These are phyloP conservation scores for Megastigmus dorsalis DNA, from an alignment of 2,888 invertebrate genomes.

Conservation along the genomic window DNA sequence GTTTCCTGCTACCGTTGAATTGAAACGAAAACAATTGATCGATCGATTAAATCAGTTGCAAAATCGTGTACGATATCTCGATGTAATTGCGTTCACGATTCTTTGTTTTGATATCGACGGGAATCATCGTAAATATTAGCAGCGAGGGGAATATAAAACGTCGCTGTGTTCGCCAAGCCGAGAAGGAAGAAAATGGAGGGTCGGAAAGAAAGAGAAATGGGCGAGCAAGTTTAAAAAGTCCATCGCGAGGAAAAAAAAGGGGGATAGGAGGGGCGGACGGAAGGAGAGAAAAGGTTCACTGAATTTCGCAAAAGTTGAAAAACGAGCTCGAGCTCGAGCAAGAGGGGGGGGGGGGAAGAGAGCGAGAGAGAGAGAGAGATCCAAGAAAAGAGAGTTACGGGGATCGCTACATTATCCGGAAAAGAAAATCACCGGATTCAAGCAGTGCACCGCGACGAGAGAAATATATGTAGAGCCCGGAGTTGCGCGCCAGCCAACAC, in stretches of 20 bases:
- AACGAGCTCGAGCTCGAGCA: conserved; percentile 29
- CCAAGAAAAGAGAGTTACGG: conserved; percentile 6
- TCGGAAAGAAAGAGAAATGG: conserved; percentile 8
- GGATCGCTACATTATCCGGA: conserved; percentile 51
- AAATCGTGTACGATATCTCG: too few relatives aligned
- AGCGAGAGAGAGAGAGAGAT: background rate
- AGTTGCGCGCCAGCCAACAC: background rate
- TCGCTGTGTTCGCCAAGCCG: background rate
- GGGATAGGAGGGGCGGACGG: too few relatives aligned
- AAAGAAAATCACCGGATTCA: conserved; percentile 49
- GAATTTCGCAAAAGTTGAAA: conserved; percentile 48
- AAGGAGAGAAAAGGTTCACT: too few relatives aligned
- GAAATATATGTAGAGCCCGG: conserved; percentile 28
- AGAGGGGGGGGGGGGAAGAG: background rate
- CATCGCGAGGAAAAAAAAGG: too few relatives aligned
- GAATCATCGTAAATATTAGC: too few relatives aligned
- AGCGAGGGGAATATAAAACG: background rate
- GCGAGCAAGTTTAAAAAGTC: conserved; percentile 14
- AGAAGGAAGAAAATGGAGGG: background rate
- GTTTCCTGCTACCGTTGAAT: too few relatives aligned
- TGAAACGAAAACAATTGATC: too few relatives aligned
- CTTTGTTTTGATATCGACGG: too few relatives aligned
- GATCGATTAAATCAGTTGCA: too few relatives aligned
- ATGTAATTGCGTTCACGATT: too few relatives aligned
- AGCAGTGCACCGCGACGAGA: background rate